Evolutionary conservation across 92 coral and sea anemone species (phyloP).

Genomic region (Ricordea florida): DNA sequence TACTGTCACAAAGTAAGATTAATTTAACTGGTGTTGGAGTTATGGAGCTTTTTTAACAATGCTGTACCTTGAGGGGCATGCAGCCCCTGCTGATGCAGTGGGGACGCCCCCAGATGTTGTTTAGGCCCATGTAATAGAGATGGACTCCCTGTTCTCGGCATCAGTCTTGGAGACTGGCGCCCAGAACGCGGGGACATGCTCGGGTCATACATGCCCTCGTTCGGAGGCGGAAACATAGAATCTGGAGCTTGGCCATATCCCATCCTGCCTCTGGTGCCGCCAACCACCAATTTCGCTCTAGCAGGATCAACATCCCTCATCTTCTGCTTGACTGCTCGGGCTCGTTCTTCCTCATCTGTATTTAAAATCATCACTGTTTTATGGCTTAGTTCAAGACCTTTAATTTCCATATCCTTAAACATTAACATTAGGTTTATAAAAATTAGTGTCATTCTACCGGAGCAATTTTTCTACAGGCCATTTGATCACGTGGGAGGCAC

Average conservation of each 20-base stretch:
- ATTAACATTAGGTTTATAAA: too few species aligned
- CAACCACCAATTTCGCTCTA: slow-evolving; percentile 77
- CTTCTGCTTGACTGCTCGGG: slow-evolving; percentile 73
- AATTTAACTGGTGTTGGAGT: neutral
- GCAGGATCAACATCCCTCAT: slow-evolving; percentile 65
- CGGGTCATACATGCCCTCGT: slow-evolving; percentile 67
- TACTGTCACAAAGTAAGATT: neutral
- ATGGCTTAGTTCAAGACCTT: slow-evolving; percentile 1
- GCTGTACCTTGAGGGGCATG: slow-evolving; percentile 34
- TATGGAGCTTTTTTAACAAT: neutral
- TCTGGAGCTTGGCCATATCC: slow-evolving; percentile 90
- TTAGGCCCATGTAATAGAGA: slow-evolving; percentile 64
- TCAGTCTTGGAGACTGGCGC: slow-evolving; percentile 74
- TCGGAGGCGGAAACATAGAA: slow-evolving; percentile 40
- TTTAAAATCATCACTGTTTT: too few species aligned
- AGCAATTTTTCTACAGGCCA: too few species aligned
- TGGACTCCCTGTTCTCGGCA: slow-evolving; percentile 38
- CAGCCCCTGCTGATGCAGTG: slow-evolving; percentile 25
- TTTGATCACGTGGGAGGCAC: too few species aligned
- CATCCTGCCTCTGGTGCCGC: slow-evolving; percentile 85
- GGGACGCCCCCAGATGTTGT: slow-evolving; percentile 57
- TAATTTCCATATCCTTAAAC: too few species aligned
- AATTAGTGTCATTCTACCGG: too few species aligned
- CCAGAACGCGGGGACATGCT: slow-evolving; percentile 81
- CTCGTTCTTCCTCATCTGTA: slow-evolving; percentile 81